Evolutionary conservation across 2,888 invertebrate genomes (phyloP).

Genomic region (Notocelia uddmanniana): DNA sequence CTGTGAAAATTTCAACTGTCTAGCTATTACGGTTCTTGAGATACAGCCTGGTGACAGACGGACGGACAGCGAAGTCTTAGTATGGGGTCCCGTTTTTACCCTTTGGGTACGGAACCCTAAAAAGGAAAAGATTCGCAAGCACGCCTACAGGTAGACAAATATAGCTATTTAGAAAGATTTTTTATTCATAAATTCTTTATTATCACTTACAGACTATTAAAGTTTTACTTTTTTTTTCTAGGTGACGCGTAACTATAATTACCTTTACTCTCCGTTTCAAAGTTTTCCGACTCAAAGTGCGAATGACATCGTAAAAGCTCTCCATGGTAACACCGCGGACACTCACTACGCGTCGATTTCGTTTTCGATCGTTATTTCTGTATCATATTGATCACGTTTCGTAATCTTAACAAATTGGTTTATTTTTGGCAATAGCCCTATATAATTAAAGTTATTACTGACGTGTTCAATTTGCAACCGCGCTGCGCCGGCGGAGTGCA

Average conservation of each 20-base stretch:
- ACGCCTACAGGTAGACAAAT: neutral
- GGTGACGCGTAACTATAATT: conserved; percentile 45
- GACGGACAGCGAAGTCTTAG: no score
- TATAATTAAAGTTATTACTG: neutral
- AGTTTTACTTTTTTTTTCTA: no score
- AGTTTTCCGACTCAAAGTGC: conserved; percentile 79
- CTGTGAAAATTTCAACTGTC: no score
- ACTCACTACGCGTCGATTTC: conserved; percentile 52
- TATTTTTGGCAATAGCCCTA: neutral
- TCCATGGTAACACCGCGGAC: conserved; percentile 65
- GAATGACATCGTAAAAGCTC: conserved; percentile 77
- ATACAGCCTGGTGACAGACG: no score
- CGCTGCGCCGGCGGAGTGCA: conserved; percentile 77
- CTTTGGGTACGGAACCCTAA: no score
- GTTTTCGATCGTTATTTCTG: conserved; percentile 49
- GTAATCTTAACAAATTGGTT: neutral
- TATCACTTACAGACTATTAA: no score
- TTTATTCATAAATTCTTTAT: no score
- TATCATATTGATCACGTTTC: conserved; percentile 7
- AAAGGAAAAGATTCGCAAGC: no score
- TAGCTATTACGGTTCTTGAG: no score
- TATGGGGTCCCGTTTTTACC: no score
- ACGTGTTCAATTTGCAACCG: conserved; percentile 54
- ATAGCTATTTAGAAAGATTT: no score
- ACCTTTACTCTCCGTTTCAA: conserved; percentile 79